Evolutionary conservation across 2,888 invertebrate genomes (phyloP).

Genomic region (Halictus quadricinctus): DNA sequence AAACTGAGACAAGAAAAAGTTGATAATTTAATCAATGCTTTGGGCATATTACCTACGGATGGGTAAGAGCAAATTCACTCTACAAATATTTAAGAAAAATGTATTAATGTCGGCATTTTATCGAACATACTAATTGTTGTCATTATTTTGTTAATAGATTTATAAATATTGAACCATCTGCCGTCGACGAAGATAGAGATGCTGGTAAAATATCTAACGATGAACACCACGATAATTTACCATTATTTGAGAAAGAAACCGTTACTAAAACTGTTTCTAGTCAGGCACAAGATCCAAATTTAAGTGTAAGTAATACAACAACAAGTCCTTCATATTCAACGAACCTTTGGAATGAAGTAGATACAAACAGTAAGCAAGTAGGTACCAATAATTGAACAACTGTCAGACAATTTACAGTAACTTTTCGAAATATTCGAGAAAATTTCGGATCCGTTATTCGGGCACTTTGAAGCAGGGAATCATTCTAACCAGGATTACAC

Average conservation of each 20-base stretch:
- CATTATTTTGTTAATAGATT: constrained; percentile 82
- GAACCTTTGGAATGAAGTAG: constrained; percentile 75
- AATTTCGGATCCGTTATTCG: background rate
- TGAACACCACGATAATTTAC: constrained; percentile 79
- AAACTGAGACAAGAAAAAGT: constrained; percentile 88
- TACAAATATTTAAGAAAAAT: background rate
- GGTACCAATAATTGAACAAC: constrained; percentile 24
- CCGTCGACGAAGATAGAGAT: constrained; percentile 85
- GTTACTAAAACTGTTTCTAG: constrained; percentile 82
- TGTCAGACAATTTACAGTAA: background rate
- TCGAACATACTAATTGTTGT: constrained; percentile 24
- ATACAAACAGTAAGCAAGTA: constrained; percentile 55
- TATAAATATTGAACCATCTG: constrained; percentile 87
- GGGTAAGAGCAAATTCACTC: constrained; percentile 83
- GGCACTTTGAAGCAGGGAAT: background rate
- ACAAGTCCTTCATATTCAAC: constrained; percentile 76
- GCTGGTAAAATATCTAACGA: constrained; percentile 81
- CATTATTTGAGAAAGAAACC: constrained; percentile 77
- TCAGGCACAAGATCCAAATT: constrained; percentile 69
- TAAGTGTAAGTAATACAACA: constrained; percentile 75
- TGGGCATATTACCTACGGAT: constrained; percentile 87
- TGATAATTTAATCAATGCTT: constrained; percentile 85
- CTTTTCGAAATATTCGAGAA: constrained; percentile 9
- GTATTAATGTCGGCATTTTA: background rate
- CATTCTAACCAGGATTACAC: background rate